Percentiles rank a stretch among this genome's conserved stretches.
These are phyloP conservation scores for Chanos chanos DNA, from an alignment of 2,797 vertebrate genomes.

Conservation along the genomic window DNA sequence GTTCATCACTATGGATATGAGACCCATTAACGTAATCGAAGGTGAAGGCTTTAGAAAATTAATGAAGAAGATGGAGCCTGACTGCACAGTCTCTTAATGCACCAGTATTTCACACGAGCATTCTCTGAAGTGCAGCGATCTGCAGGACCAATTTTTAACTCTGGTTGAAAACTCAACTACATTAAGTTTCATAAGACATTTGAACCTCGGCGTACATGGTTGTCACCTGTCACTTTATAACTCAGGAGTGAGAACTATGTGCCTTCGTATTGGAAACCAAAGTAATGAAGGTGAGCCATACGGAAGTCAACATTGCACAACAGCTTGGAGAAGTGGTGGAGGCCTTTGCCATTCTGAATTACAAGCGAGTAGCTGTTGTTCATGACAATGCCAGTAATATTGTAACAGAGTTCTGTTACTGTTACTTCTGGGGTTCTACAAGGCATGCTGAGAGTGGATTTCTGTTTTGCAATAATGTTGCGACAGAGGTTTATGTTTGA, in stretches of 20 bases:
- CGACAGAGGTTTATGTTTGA: too few species aligned
- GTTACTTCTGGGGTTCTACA: too few species aligned
- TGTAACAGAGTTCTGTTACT: too few species aligned
- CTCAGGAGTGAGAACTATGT: neutral
- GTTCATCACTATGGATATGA: too few species aligned
- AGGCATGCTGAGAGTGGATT: too few species aligned
- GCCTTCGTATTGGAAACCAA: neutral
- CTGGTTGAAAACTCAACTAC: neutral
- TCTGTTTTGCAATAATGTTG: too few species aligned
- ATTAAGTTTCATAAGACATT: slow-evolving; percentile 15
- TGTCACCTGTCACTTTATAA: neutral
- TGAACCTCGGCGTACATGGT: neutral
- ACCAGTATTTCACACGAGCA: neutral
- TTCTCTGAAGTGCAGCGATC: slow-evolving; percentile 5
- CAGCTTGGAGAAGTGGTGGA: neutral
- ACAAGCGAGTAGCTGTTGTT: neutral
- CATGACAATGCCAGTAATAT: neutral
- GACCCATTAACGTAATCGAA: neutral
- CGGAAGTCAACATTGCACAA: neutral
- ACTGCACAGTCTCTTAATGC: slow-evolving; percentile 2
- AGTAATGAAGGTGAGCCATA: neutral
- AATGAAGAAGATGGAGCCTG: neutral
- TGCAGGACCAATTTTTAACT: neutral
- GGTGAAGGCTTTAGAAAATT: slow-evolving; percentile 13
- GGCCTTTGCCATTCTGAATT: neutral